phyloP scores from a whole-genome alignment of 2,113 vertebrate genomes.

The Saccopteryx leptura region DNA sequence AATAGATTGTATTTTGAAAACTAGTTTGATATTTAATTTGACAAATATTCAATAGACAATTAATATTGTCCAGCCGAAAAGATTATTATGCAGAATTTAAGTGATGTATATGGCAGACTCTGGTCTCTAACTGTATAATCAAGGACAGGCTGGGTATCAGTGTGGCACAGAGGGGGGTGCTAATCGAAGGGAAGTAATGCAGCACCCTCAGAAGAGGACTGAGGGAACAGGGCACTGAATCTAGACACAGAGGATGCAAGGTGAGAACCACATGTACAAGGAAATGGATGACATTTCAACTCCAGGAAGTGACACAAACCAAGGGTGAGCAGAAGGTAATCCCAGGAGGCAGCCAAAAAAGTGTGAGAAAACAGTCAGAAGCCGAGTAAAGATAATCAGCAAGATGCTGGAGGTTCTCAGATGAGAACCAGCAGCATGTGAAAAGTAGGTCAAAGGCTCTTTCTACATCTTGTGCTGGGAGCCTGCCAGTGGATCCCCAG shows the following conservation, averaged over 20 bases:
- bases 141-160: not conserved
- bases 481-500: not conserved
- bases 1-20: constrained; percentile 45
- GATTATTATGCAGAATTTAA: constrained; percentile 34
- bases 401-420: constrained; percentile 46
- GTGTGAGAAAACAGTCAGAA: constrained; percentile 72
- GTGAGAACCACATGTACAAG: constrained; percentile 32
- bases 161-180: not conserved
- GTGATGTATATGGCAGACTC: not conserved
- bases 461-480: constrained; percentile 7
- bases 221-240: not conserved
- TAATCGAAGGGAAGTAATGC: not conserved
- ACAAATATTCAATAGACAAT: constrained; percentile 37
- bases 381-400: constrained; percentile 64
- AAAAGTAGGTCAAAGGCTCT: constrained; percentile 63
- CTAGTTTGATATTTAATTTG: constrained; percentile 8
- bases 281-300: not conserved
- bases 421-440: not conserved
- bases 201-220: not conserved
- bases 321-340: constrained; percentile 65
- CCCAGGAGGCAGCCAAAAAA: constrained; percentile 56
- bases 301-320: not conserved
- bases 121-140: constrained; percentile 14
- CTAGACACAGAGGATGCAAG: not conserved
- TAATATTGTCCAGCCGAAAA: not conserved